Percentiles rank a stretch among this genome's conserved stretches.
Conservation (phyloP, 2,113 vertebrate species). For the Zosterops borbonicus region DNA sequence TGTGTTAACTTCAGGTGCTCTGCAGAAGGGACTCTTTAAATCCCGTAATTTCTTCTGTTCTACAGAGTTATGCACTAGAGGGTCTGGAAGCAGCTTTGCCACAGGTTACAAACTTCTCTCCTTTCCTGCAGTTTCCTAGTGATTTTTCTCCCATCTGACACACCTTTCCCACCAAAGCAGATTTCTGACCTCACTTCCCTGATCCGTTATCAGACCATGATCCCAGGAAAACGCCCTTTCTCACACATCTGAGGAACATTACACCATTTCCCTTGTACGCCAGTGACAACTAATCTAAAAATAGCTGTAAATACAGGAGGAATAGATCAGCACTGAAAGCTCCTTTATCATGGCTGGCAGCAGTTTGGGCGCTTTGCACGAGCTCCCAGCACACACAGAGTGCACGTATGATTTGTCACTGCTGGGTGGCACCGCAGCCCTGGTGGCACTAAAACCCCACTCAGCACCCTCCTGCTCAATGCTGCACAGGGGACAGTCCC, state of each 20-base stretch:
- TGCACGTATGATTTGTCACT: not conserved
- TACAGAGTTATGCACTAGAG: not conserved
- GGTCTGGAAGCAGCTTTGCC: not conserved
- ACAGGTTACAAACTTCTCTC: not conserved
- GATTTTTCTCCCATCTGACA: not conserved
- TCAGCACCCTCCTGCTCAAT: accelerated
- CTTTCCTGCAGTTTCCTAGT: not conserved
- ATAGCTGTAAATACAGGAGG: not conserved
- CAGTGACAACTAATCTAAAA: not conserved
- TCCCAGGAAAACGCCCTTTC: not conserved
- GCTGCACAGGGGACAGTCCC: not conserved
- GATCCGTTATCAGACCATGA: not conserved
- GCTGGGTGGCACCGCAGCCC: not conserved
- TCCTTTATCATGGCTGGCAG: not conserved
- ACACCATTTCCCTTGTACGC: not conserved
- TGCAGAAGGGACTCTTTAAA: not conserved
- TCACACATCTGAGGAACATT: not conserved
- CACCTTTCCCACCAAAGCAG: not conserved
- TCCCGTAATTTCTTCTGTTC: accelerated
- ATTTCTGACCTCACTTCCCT: not conserved
- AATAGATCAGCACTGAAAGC: not conserved
- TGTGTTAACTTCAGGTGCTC: not conserved
- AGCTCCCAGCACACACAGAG: not conserved
- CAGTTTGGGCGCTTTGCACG: accelerated
- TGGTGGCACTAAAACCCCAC: not conserved